phyloP scores from a whole-genome alignment of 2,888 invertebrate species.

The Empis stercorea region DNA sequence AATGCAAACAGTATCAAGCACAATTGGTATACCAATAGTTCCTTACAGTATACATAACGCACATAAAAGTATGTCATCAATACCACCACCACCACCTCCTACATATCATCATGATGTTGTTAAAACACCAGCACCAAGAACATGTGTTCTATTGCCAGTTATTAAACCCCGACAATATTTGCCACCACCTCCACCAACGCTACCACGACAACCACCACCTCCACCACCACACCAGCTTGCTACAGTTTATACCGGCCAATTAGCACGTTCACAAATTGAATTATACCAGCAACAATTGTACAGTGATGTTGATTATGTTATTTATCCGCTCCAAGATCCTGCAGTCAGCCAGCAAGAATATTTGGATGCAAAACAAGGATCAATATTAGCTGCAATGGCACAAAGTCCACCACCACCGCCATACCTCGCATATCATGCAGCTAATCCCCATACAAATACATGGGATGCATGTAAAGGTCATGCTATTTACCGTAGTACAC shows the following conservation, averaged over 20 bases:
- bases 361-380: conserved; percentile 66
- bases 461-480: conserved; percentile 47
- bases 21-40: conserved; percentile 36
- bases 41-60: conserved; percentile 42
- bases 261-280: conserved; percentile 64
- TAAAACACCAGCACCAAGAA: conserved; percentile 37
- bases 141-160: conserved; percentile 45
- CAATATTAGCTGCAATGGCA: conserved; percentile 51
- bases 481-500: conserved; percentile 69
- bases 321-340: conserved; percentile 81
- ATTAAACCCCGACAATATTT: conserved; percentile 47
- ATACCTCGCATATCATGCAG: conserved; percentile 41
- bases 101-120: conserved; percentile 38
- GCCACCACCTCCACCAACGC: conserved; percentile 58
- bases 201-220: conserved; percentile 44
- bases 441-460: conserved; percentile 22
- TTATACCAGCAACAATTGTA: conserved; percentile 81
- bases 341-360: conserved; percentile 84
- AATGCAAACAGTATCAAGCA: conserved; percentile 17
- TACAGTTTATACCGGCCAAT: conserved; percentile 55
- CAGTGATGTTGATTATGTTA: conserved; percentile 84
- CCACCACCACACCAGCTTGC: conserved; percentile 55
- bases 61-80: conserved; percentile 47
- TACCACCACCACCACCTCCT: conserved; percentile 35
- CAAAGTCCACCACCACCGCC: conserved; percentile 46